phyloP scores from a whole-genome alignment of 2,797 vertebrate genomes.

The Myotis pilosus region DNA sequence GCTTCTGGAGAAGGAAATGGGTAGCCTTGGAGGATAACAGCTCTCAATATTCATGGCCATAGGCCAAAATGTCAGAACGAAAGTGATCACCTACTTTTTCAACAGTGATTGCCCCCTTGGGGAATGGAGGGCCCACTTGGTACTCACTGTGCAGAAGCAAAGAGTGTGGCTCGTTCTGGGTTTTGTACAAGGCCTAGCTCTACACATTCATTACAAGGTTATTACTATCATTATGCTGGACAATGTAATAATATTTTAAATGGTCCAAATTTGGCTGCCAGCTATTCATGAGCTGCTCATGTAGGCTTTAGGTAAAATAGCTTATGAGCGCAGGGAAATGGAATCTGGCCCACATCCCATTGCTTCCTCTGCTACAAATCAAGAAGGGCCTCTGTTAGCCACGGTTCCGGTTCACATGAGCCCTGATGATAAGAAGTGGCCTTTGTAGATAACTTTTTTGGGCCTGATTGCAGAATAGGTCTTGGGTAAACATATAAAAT shows the following conservation, averaged over 20 bases:
- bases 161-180: conserved; percentile 23
- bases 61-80: conserved; percentile 70
- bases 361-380: conserved; percentile 35
- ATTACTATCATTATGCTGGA: conserved; percentile 73
- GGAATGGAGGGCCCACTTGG: conserved; percentile 47
- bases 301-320: conserved; percentile 61
- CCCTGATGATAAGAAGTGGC: neutral
- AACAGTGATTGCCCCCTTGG: conserved; percentile 11
- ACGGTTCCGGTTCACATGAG: neutral
- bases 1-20: conserved; percentile 62
- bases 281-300: conserved; percentile 63
- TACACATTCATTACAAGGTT: conserved; percentile 55
- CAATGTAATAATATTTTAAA: conserved; percentile 75
- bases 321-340: conserved; percentile 60
- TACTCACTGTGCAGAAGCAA: conserved; percentile 43
- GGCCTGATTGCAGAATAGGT: neutral
- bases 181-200: conserved; percentile 45
- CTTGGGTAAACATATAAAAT: conserved; percentile 11
- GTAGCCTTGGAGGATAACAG: conserved; percentile 54
- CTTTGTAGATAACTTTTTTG: neutral
- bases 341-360: conserved; percentile 59
- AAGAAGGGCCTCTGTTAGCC: neutral
- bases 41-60: conserved; percentile 74
- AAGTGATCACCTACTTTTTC: conserved; percentile 58
- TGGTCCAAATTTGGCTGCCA: conserved; percentile 63